phyloP scores from a whole-genome alignment of 2,797 vertebrate species.

The Neosalanx taihuensis region DNA sequence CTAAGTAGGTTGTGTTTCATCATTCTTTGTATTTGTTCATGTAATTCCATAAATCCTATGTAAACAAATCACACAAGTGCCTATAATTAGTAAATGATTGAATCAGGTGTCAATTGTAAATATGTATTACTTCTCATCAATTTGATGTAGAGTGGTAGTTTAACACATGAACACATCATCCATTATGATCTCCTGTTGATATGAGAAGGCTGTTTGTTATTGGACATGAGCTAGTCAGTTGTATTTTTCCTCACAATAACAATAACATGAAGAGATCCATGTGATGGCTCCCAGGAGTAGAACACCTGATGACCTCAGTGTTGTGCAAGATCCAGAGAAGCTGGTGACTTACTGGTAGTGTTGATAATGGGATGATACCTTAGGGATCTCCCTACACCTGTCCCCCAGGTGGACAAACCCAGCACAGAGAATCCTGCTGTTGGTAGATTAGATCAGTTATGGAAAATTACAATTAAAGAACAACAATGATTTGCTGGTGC shows the following conservation, averaged over 20 bases:
- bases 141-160: no score
- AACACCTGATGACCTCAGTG: not conserved
- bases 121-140: no score
- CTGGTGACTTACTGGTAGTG: conserved; percentile 7
- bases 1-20: not conserved
- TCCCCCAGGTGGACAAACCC: not conserved
- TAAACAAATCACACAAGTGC: not conserved
- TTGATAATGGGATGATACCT: not conserved
- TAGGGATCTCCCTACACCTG: not conserved
- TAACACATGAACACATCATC: no score
- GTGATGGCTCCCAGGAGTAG: not conserved
- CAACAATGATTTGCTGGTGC: not conserved
- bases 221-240: not conserved
- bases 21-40: not conserved
- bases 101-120: no score
- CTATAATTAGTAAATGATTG: no score
- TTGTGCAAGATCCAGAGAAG: conserved; percentile 24
- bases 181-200: not conserved
- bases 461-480: not conserved
- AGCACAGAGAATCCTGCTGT: not conserved
- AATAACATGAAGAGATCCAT: conserved; percentile 11
- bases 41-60: not conserved
- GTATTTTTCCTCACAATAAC: conserved; percentile 36
- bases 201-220: not conserved
- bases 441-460: not conserved